These are phyloP conservation scores for Microctenopoma lineatum DNA, from an alignment of 2,797 vertebrate genomes.

Conservation along the genomic window DNA sequence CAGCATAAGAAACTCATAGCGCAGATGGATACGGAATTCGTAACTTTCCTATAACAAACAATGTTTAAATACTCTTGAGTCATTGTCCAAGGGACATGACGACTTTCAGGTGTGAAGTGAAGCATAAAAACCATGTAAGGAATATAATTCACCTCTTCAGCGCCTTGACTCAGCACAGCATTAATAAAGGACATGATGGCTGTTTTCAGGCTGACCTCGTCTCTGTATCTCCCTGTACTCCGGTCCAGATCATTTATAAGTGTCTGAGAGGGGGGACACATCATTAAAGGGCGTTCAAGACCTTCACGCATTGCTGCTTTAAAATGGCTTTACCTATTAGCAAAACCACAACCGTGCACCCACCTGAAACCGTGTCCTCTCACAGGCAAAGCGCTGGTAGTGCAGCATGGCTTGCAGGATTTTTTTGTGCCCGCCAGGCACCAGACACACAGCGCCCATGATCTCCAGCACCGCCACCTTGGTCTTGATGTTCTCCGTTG, in stretches of 20 bases:
- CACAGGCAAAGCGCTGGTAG: slow-evolving; percentile 96
- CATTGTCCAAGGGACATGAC: neutral
- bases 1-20: slow-evolving; percentile 98
- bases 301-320: slow-evolving; percentile 4
- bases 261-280: slow-evolving; percentile 82
- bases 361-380: slow-evolving; percentile 98
- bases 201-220: slow-evolving; percentile 98
- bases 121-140: neutral
- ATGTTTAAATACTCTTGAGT: slow-evolving; percentile 10
- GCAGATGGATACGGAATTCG: slow-evolving; percentile 97
- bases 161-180: slow-evolving; percentile 96
- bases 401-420: slow-evolving; percentile 98
- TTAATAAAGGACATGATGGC: slow-evolving; percentile 99
- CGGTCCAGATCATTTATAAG: slow-evolving; percentile 97
- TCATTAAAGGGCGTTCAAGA: slow-evolving; percentile 30
- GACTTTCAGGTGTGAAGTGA: slow-evolving; percentile 4
- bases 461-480: slow-evolving; percentile 99
- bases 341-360: neutral
- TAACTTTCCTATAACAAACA: slow-evolving; percentile 87
- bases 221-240: slow-evolving; percentile 95
- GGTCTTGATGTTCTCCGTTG: slow-evolving; percentile 97
- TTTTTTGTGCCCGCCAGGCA: slow-evolving; percentile 97
- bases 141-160: slow-evolving; percentile 90
- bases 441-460: slow-evolving; percentile 98
- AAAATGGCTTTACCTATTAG: neutral